Evolutionary conservation across 1,140 invertebrate genomes (phyloP), one percentile per base, ranked within the genome.

Genomic region (Lepidurus packardi): DNA sequence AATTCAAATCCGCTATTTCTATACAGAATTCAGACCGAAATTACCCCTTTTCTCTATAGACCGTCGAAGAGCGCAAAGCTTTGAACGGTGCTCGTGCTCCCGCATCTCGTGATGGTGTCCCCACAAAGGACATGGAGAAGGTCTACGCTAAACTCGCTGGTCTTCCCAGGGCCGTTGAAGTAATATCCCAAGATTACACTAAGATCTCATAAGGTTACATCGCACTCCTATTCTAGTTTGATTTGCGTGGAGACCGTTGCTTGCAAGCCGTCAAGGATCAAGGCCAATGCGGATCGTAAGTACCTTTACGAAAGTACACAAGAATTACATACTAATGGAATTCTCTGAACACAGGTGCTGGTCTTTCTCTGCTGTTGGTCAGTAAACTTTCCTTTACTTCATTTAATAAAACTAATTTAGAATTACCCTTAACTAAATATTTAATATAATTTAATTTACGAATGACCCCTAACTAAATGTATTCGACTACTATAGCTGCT

Each of bases 251-350:
- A 1, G 81, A 86, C 73, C 84, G 84, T 16, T 80, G 82, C 74
- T 86, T 88, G 5, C 86, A 86, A 11, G 75, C 83, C 1, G 84
- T 88, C 44, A 88, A 88, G 81, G 81, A 88, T 78, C 83, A 85
- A 80, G 82, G 79, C 25, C 75, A 82, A 24, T 86, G 85, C 76
- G 85, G 84, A 8, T 84, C 83, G n/a, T 86, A 34, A 34, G 34
- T 34, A 34, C 34, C 34, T 34, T 34, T 34, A 34, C 34, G 34
- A 2, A 34, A 34, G 34, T 34, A 3, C 2, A 34, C 34, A 34
- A 34, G 34, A 34, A 34, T 34, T 34, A 34, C 34, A 34, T 34
- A 34, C 34, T 34, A 34, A 34, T 34, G 34, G 34, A 34, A 4
- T 3, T 34, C 34, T 34, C 34, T 34, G 34, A 34, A 34, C 3